These are phyloP conservation scores for Drosophila pachea DNA, from an alignment of 1,140 invertebrate species.

Conservation along the genomic window DNA sequence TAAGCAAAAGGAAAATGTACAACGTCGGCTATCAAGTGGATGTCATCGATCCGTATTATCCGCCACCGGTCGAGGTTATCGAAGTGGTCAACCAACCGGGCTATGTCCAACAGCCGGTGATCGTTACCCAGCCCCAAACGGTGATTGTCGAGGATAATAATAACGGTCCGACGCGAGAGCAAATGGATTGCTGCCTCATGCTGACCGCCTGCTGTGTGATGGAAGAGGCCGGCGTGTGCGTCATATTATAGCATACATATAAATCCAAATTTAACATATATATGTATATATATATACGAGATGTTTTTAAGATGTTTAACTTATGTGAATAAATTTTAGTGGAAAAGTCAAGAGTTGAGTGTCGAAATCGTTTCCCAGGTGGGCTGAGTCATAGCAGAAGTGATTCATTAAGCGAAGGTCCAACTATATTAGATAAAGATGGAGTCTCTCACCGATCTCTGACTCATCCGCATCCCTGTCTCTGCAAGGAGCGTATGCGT, in stretches of 20 bases:
- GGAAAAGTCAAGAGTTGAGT: background rate
- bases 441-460: no score
- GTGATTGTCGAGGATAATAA: constrained; percentile 46
- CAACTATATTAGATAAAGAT: background rate
- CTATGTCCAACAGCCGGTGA: constrained; percentile 30
- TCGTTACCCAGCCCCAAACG: constrained; percentile 51
- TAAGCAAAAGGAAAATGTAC: constrained; percentile 43
- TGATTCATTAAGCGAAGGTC: background rate
- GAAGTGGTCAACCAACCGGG: constrained; percentile 44
- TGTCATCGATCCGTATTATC: constrained; percentile 62
- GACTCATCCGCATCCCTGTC: no score
- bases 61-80: constrained; percentile 42
- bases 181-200: constrained; percentile 58
- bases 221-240: constrained; percentile 59
- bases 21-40: constrained; percentile 65
- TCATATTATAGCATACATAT: constrained; percentile 38
- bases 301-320: constrained; percentile 8
- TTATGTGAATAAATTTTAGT: constrained; percentile 28
- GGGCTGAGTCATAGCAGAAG: background rate
- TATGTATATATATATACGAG: constrained; percentile 6
- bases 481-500: no score
- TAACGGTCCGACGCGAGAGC: constrained; percentile 44
- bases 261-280: background rate
- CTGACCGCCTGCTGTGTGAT: constrained; percentile 58
- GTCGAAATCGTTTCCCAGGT: no score